Conservation (phyloP, 2,888 invertebrate genomes). For the Metellina segmentata region DNA sequence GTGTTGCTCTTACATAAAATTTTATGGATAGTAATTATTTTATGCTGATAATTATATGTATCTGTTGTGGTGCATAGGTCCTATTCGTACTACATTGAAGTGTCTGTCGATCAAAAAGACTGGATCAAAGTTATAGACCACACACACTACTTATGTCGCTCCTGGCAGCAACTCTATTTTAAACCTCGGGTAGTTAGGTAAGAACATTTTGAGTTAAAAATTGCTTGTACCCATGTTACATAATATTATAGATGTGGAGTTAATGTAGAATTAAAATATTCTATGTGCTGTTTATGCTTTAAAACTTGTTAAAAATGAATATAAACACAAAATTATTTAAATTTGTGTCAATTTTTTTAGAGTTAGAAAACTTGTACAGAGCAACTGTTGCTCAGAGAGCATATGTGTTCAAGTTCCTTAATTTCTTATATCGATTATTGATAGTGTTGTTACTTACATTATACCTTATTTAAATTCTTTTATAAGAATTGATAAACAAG, state of each 20-base stretch:
- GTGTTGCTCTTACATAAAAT: neutral
- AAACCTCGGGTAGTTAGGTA: slow-evolving; percentile 90
- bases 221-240: neutral
- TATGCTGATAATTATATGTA: slow-evolving; percentile 3
- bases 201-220: neutral
- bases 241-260: no score
- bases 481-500: neutral
- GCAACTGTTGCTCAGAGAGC: neutral
- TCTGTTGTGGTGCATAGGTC: slow-evolving; percentile 80
- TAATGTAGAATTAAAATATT: no score
- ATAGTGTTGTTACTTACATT: no score
- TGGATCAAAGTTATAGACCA: slow-evolving; percentile 97
- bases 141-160: slow-evolving; percentile 94
- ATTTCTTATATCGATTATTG: neutral
- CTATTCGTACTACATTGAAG: slow-evolving; percentile 91
- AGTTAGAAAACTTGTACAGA: neutral
- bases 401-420: neutral
- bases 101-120: slow-evolving; percentile 96
- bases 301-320: neutral
- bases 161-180: slow-evolving; percentile 98
- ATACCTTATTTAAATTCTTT: neutral
- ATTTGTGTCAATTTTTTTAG: no score
- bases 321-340: neutral
- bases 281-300: no score
- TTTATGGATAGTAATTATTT: neutral